A percentile compares a stretch with the other conserved stretches of the same genome.
These are phyloP conservation scores for Piprites chloris DNA, from an alignment of 2,113 vertebrate genomes.

Conservation along the genomic window DNA sequence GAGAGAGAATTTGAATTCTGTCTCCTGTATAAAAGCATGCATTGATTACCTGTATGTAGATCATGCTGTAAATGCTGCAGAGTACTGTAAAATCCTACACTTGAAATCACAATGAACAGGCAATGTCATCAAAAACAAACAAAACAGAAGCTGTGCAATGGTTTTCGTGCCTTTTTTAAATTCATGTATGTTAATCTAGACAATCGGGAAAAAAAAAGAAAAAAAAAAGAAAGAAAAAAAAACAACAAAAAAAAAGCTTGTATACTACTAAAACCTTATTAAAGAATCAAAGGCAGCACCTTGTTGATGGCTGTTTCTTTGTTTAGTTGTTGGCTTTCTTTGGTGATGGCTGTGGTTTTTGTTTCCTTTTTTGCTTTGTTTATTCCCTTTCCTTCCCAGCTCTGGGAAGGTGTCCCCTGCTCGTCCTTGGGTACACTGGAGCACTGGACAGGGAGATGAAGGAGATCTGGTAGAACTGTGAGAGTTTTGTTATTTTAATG, in stretches of 20 bases:
- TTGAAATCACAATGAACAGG: constrained; percentile 82
- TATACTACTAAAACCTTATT: constrained; percentile 93
- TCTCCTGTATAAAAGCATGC: constrained; percentile 84
- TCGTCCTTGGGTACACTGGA: background rate
- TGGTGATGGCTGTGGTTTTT: constrained; percentile 62
- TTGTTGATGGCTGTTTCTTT: background rate
- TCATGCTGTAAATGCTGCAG: constrained; percentile 80
- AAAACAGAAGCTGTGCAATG: constrained; percentile 84
- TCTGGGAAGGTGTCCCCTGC: background rate
- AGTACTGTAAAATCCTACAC: constrained; percentile 90
- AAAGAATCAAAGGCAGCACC: constrained; percentile 80
- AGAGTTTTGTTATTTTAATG: background rate
- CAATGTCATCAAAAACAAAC: constrained; percentile 69
- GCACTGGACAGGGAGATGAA: background rate
- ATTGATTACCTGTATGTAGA: constrained; percentile 73
- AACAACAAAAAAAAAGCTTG: constrained; percentile 74
- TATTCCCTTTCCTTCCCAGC: background rate
- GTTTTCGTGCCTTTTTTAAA: constrained; percentile 98
- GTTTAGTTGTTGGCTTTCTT: background rate
- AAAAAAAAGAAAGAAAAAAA: background rate
- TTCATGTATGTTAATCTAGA: constrained; percentile 94
- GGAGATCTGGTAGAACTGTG: background rate
- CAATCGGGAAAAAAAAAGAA: constrained; percentile 77
- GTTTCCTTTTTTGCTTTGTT: constrained; percentile 1
- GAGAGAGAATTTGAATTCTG: constrained; percentile 65